Evolutionary conservation across 2,888 invertebrate species (phyloP), one percentile per base, ranked within the genome.

Genomic region (Toxonevra muliebris): DNA sequence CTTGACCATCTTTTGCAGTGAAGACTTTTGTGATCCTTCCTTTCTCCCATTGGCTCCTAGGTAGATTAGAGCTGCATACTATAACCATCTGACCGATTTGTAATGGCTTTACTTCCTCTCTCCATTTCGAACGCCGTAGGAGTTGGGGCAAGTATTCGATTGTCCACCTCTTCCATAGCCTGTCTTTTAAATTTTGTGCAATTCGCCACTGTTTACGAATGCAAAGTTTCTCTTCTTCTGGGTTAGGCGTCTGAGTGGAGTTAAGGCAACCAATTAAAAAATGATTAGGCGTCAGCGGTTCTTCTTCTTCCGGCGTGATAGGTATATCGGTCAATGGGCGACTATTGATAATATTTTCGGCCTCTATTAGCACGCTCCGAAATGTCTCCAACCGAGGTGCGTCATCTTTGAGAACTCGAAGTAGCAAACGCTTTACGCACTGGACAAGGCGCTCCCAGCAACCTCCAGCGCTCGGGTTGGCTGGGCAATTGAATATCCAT

Each of bases 401-500:
- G n/a, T 58, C 64, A 15, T 66, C 66, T 1, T 64, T 57, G 17
- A 72, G 58, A 1, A 68, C 65, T 55, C 58, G 61, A 11, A 45
- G 45, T 1, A 72, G 42, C 9, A 71, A 41, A 1, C 40, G 60
- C 17, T 71, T 71, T 1, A 73, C 58, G 9, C 61, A 66, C 15
- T 17, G 43, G 0, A 73, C 61, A 2, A 73, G 50, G 4, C 69
- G 58, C 50, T 73, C 73, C 77, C 76, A 76, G 41, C 73, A 67
- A 2, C 76, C 76, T 12, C 73, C 76, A 63, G 75, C 72, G 30
- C 65, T 65, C 0, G 72, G 70, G 11, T 73, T 72, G 9, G 17
- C 60, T 15, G 66, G 69, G 41, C 61, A 66, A 57, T 71, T 74
- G n/a, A n/a, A n/a, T n/a, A n/a, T n/a, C 19, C 70, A 71, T 11